Base-by-base conservation (phyloP, 1,140 invertebrate genomes). In the Drosophila ohnishii region DNA sequence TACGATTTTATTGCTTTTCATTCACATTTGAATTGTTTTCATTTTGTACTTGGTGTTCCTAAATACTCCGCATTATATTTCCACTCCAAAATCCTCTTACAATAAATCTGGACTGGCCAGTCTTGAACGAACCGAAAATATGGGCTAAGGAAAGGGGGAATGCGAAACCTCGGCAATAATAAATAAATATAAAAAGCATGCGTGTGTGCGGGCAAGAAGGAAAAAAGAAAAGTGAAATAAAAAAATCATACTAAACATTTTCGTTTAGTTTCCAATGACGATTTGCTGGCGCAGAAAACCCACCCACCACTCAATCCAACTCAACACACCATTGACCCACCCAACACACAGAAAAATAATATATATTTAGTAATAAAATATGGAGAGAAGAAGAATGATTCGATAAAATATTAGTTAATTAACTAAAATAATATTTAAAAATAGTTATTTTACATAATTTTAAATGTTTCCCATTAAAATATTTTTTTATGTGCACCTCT, bases 241-340 rank as follows among this genome's bases (percentile, higher is more conserved):
- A 70, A 65, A 86, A 82, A 86, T 79, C 74, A 88, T 63, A 87
- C 83, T 87, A 87, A 87, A 86, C 83, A 86, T 87, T 86, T 85
- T 86, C 84, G 83, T 83, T 87, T 84, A 88, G 80, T 88, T 88
- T 84, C 73, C 80, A 88, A 84, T 88, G 84, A 88, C 77, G 80
- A 80, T 80, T 80, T 86, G 82, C 72, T 76, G 72, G 80, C 50
- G 51, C 59, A 35, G 66, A 32, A 32, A 19, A 50, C 10, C 48
- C 48, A 50, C 48, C 48, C 48, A 34, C 58, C 69, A 11, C 58
- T 50, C 48, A 50, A 50, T 50, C 48, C 28, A 16, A 58, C 14
- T 48, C 22, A 16, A 6, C 34, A 78, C 58, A 66, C 71, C 51
- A 40, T 47, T 28, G 45, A 44, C 9, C 2, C 56, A 32, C 53